Percentiles rank a stretch among this genome's conserved stretches.
Evolutionary conservation across 2,888 invertebrate species (phyloP).

Genomic region (Cephonodes hylas): DNA sequence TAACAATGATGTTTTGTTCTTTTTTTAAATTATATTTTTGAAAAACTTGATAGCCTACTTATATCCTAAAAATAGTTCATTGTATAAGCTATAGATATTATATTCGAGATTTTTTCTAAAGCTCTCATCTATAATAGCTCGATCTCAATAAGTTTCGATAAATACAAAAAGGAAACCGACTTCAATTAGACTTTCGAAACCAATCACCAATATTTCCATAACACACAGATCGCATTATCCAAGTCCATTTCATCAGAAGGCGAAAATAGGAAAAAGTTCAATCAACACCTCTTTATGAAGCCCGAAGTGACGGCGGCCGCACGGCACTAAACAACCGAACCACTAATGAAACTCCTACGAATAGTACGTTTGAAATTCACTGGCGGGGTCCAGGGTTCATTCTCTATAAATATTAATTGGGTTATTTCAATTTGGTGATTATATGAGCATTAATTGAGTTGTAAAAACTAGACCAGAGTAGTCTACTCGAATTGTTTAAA

Average conservation of each 20-base stretch:
- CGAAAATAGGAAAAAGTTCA: slow-evolving; percentile 5
- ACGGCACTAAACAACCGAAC: neutral
- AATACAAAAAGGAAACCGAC: neutral
- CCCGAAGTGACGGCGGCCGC: neutral
- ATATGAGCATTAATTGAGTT: neutral
- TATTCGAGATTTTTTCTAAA: no score
- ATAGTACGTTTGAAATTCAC: neutral
- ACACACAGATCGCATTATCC: neutral
- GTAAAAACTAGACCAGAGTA: no score
- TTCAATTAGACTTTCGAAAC: neutral
- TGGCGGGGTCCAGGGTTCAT: neutral
- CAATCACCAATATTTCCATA: neutral
- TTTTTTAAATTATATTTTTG: no score
- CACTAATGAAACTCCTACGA: neutral
- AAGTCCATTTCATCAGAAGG: neutral
- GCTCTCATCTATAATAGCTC: no score
- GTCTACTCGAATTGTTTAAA: no score
- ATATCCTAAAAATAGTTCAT: no score
- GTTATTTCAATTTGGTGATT: neutral
- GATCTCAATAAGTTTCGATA: no score
- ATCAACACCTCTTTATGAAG: neutral
- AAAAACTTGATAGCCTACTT: no score
- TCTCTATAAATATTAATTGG: neutral
- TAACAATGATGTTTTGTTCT: no score
- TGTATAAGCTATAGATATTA: no score